A percentile compares a stretch with the other conserved stretches of the same genome.
These are phyloP conservation scores for Zapus hudsonius DNA, from an alignment of 2,113 vertebrate species.

Conservation along the genomic window DNA sequence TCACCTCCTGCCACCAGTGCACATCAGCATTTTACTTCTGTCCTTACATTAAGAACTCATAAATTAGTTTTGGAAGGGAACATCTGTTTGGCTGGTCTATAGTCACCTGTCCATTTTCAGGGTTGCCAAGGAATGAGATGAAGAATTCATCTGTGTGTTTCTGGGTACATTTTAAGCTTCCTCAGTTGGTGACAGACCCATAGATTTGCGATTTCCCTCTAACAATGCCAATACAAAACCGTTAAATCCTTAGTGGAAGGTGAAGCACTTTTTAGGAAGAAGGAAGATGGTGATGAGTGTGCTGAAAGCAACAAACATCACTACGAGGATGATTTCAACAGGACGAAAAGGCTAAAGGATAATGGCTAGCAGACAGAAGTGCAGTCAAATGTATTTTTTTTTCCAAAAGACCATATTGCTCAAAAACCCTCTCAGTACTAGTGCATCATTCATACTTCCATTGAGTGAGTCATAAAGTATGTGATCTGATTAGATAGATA, in stretches of 20 bases:
- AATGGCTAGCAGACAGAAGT: neutral
- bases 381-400: neutral
- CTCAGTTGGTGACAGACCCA: neutral
- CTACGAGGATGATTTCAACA: slow-evolving; percentile 21
- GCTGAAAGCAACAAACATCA: neutral
- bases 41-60: neutral
- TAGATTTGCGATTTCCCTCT: neutral
- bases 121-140: neutral
- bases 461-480: neutral
- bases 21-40: neutral
- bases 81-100: neutral
- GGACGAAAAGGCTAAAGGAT: slow-evolving; percentile 8
- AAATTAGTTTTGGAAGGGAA: neutral
- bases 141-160: neutral
- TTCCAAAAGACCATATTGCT: neutral
- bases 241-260: neutral
- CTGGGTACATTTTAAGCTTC: neutral
- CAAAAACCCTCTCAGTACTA: slow-evolving; percentile 1
- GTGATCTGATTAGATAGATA: neutral
- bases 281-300: neutral
- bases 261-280: neutral
- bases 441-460: slow-evolving; percentile 33
- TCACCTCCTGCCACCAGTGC: too few species aligned
- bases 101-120: neutral
- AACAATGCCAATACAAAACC: neutral